Conservation (phyloP, 2,113 vertebrate species). For the Tachuris rubrigastra region DNA sequence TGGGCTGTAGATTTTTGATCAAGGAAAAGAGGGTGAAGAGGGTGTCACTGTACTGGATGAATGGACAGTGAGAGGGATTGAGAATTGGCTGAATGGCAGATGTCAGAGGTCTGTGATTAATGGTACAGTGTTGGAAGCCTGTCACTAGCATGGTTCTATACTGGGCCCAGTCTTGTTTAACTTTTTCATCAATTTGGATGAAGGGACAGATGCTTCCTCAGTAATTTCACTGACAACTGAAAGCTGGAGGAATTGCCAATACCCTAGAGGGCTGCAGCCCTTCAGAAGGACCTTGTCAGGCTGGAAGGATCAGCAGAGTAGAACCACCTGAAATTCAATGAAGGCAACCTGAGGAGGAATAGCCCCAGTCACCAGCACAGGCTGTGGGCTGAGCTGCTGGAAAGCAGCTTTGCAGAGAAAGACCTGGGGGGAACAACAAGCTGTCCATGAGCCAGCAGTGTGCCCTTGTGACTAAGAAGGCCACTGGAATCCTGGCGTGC, state of each 20-base stretch:
- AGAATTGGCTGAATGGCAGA: background rate
- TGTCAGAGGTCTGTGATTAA: background rate
- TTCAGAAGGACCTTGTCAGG: background rate
- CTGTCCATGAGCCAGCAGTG: background rate
- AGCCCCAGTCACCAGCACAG: background rate
- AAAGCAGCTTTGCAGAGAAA: background rate
- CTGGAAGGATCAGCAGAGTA: background rate
- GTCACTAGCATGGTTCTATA: background rate
- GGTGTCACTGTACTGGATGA: background rate
- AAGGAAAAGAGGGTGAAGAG: background rate
- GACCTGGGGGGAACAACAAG: no score
- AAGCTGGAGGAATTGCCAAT: background rate
- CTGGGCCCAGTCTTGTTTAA: background rate
- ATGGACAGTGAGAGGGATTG: background rate
- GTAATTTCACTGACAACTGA: background rate
- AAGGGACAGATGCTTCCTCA: background rate
- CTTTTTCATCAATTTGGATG: background rate
- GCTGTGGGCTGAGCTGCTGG: background rate
- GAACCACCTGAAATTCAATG: background rate
- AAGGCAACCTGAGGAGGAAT: rapidly evolving
- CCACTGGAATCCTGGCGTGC: no score
- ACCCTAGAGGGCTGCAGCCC: background rate
- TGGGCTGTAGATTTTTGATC: background rate
- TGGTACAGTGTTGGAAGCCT: background rate
- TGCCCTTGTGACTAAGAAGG: background rate